Base-by-base conservation (phyloP, 64 coral and sea anemone genomes). In the Pocillopora verrucosa region DNA sequence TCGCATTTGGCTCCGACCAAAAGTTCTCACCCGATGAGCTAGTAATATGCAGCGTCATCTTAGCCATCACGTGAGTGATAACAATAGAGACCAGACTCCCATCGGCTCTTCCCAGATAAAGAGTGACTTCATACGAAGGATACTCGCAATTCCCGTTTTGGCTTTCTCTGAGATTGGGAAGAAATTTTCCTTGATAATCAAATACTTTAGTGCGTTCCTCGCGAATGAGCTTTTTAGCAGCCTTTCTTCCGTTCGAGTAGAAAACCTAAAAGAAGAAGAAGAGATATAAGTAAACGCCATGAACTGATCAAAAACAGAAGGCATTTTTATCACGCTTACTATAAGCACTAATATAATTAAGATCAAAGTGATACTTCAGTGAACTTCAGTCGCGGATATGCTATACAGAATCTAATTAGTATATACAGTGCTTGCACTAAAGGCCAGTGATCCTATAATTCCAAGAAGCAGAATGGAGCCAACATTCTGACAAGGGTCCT, bases 141-240 rank as follows among this genome's bases (percentile, higher is more conserved):
- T 74, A 64, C 14, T 78, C 83, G 36, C 88, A 83, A 24, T 62
- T 85, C 10, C 95, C 95, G 4, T 61, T 93, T 37, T 73, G 45
- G 79, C 84, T 85, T 72, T 88, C 65, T 22, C 35, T 78, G 13
- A 98, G 89, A 16, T 73, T 81, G 2, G 83, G 88, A 45, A 92
- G 67, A 36, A 94, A 98, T 57, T 69, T 56, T 13, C 87, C 84
- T 26, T 76, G 65, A 74, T 89, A 98, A 78, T 98, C 95, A 80
- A 98, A 98, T 34, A 98, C 92, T 94, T 98, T 98, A 62, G 95
- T 98, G 20, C 88, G 87, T 57, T 78, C 63, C 35, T 98, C 95
- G n/a, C 95, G 87, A 17, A 63, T 20, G 14, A 98, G 78, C 61
- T 98, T 98, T 36, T 70, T 86, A 13, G 90, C 59, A 1, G 65